phyloP scores from a whole-genome alignment of 64 coral and sea anemone species.

The Exaiptasia diaphana region DNA sequence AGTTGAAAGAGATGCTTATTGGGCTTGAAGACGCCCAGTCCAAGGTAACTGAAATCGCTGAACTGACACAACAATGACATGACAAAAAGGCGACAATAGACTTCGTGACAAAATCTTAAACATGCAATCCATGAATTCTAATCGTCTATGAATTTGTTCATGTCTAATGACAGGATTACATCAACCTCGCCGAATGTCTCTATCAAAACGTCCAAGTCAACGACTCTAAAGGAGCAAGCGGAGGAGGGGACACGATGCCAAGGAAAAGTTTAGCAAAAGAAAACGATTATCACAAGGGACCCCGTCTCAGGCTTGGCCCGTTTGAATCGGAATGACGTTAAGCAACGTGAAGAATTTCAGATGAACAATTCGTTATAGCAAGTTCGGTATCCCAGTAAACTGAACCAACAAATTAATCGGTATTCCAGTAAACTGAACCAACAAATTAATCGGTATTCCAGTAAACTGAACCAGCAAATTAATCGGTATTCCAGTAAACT shows the following conservation, averaged over 20 bases:
- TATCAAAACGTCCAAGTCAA: background rate
- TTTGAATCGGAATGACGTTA: too few species aligned
- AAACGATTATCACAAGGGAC: background rate
- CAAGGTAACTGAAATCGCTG: background rate
- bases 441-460: too few species aligned
- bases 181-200: background rate
- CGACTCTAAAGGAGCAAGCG: background rate
- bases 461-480: too few species aligned
- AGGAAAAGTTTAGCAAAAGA: background rate
- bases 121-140: background rate
- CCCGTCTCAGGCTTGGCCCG: too few species aligned
- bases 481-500: too few species aligned
- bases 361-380: too few species aligned
- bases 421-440: too few species aligned
- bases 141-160: background rate
- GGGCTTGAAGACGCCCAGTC: background rate
- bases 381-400: too few species aligned
- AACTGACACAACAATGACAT: background rate
- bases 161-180: background rate
- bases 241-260: too few species aligned
- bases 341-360: too few species aligned
- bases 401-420: too few species aligned
- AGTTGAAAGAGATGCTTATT: background rate
- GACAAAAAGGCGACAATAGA: background rate
- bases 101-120: background rate